Base-by-base conservation (phyloP, 2,113 vertebrate species). In the Coregonus clupeaformis region DNA sequence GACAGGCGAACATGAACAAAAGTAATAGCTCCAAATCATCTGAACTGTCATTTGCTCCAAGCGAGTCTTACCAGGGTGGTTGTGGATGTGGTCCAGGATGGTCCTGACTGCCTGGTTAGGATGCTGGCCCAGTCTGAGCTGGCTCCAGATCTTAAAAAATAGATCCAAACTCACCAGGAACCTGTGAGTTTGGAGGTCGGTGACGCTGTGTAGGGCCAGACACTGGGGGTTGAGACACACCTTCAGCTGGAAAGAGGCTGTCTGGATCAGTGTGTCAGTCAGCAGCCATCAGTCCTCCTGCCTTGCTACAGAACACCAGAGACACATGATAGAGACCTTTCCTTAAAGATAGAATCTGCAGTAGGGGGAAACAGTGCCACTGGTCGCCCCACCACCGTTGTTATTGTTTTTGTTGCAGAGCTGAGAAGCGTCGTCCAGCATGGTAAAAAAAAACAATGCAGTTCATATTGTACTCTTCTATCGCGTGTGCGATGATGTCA, bases 251-350 rank as follows among this genome's bases (percentile, higher is more conserved):
- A 97, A 92, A 73, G 94, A 95, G 60, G 96, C 96, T 1, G 94
- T 89, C 85, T 97, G 96, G 71, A 99, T 90, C 24, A 94, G 91
- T 13, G 87, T 94, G 57, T 95, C 95, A 64, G 97, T 99, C 75
- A 99, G 87, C 69, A 99, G 87, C 96, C 97, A 99, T 89, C 97
- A 98, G 73, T 97, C 95, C 87, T 96, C 96, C 72, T 95, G 95
- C 59, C 95, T 95, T 3, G 96, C 95, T 24, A 81, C 45, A 78
- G 2, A 42, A 42, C 36, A 42, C 7, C 36, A 30, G 5, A 30
- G 27, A 29, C 3, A 29, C 29, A 29, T 29, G 29, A 29, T 29
- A 2, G 29, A 29, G 36, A 42, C 36, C 36, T 42, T 42, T 42
- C 72, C 14, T 82, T 11, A 67, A 13, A 62, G n/a, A n/a, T n/a